Evolutionary conservation across 2,888 invertebrate genomes (phyloP), one percentile per base, ranked within the genome.

Genomic region (Sesia bembeciformis): DNA sequence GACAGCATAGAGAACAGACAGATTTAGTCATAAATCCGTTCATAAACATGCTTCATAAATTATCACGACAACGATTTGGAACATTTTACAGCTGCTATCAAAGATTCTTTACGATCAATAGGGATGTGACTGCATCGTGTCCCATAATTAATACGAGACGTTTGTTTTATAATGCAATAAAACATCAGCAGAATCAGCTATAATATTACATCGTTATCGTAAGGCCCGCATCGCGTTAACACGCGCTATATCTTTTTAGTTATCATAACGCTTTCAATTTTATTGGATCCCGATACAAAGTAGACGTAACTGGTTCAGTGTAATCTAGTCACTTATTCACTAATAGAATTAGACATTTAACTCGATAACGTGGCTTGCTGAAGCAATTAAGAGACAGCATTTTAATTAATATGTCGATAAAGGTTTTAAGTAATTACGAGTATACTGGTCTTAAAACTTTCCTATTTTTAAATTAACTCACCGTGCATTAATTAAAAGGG

Each of bases 11-110:
- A 61, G 58, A 63, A 71, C 70, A 76, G 69, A 74, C 72, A 73
- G 67, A 78, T 78, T 77, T 77, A 61, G 75, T 72, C 77, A 82
- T 88, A 87, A 88, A 86, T 77, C 69, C 72, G 68, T 76, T 83
- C 82, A 85, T 89, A 87, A 88, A 87, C 84, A 88, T 82, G 89
- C 74, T 80, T 81, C 86, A 84, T 86, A 88, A 89, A 88, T 88
- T 88, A 87, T 89, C 84, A 87, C 74, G 84, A 81, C 84, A 78
- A 80, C 84, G 78, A 87, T 88, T 87, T 81, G 80, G 86, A 82
- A 78, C 81, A 82, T 89, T 89, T 89, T 88, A 89, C 86, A 89
- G 74, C 88, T 65, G 81, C 83, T 67, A 89, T 88, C 81, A 88
- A 88, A 83, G 74, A 75, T 79, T 72, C 79, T 88, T 88, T 88